A percentile compares a stretch with the other conserved stretches of the same genome.
Conservation (phyloP, 2,888 invertebrate genomes). For the Pachycephus smyrnensis region DNA sequence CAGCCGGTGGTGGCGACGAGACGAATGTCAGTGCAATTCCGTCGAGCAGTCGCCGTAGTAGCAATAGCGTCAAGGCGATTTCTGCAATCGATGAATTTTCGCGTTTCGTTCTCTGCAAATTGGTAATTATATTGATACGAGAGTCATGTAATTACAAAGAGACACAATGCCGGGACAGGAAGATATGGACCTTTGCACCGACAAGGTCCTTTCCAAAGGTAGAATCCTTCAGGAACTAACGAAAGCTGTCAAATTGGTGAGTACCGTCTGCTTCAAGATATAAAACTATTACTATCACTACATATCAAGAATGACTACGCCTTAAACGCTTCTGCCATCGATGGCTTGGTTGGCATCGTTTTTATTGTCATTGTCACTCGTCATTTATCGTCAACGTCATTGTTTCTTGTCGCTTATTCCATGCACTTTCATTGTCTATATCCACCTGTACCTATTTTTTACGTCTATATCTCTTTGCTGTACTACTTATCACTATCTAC, state of each 20-base stretch:
- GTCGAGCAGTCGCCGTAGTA: slow-evolving; percentile 31
- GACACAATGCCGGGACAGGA: slow-evolving; percentile 57
- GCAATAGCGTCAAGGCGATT: slow-evolving; percentile 13
- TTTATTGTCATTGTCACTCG: neutral
- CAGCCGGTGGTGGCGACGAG: slow-evolving; percentile 18
- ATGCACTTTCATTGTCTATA: neutral
- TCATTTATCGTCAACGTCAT: neutral
- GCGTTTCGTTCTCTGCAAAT: slow-evolving; percentile 19
- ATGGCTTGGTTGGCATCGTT: neutral
- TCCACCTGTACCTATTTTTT: neutral
- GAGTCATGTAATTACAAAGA: slow-evolving; percentile 45
- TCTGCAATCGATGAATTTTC: slow-evolving; percentile 17
- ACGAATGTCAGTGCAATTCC: slow-evolving; percentile 39
- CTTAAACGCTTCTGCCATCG: neutral
- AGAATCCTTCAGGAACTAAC: slow-evolving; percentile 64
- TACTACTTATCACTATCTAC: neutral
- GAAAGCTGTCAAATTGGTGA: slow-evolving; percentile 66
- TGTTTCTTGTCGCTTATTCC: neutral
- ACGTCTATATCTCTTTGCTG: neutral
- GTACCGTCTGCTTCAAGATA: slow-evolving; percentile 32
- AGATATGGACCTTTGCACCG: slow-evolving; percentile 63
- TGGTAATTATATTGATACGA: slow-evolving; percentile 22
- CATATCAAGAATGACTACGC: neutral
- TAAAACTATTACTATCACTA: neutral
- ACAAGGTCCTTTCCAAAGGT: slow-evolving; percentile 62